Evolutionary conservation across 2,797 vertebrate species (phyloP).

Genomic region (Sebastiscus tertius): DNA sequence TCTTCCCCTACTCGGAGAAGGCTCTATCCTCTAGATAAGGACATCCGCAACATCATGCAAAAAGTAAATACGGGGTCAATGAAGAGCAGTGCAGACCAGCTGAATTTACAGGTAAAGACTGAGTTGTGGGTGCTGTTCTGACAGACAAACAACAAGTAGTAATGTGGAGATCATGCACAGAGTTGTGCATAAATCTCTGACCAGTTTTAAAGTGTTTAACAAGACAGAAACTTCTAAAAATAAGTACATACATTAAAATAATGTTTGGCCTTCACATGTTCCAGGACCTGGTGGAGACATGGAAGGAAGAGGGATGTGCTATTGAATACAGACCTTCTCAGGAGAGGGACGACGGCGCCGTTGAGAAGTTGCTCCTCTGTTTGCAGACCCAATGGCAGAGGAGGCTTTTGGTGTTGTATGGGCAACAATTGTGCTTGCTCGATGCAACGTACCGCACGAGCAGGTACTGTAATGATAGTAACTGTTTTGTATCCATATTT

Average conservation of each 20-base stretch:
- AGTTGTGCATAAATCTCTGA: too few relatives aligned
- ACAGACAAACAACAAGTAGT: neutral
- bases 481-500: neutral
- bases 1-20: neutral
- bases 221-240: too few relatives aligned
- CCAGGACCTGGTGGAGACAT: neutral
- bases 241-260: neutral
- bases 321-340: neutral
- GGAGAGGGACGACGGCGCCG: neutral
- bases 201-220: too few relatives aligned
- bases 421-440: neutral
- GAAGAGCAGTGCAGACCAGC: neutral
- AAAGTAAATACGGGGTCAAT: neutral
- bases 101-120: neutral
- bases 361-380: constrained; percentile 8
- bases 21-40: neutral
- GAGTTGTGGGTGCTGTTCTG: neutral
- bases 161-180: neutral
- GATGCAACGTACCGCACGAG: neutral
- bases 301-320: neutral
- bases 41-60: neutral
- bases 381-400: neutral
- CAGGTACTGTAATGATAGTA: neutral
- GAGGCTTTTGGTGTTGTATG: neutral
- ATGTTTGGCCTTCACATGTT: neutral